phyloP scores from a whole-genome alignment of 2,113 vertebrate species.

The Clinocottus analis region DNA sequence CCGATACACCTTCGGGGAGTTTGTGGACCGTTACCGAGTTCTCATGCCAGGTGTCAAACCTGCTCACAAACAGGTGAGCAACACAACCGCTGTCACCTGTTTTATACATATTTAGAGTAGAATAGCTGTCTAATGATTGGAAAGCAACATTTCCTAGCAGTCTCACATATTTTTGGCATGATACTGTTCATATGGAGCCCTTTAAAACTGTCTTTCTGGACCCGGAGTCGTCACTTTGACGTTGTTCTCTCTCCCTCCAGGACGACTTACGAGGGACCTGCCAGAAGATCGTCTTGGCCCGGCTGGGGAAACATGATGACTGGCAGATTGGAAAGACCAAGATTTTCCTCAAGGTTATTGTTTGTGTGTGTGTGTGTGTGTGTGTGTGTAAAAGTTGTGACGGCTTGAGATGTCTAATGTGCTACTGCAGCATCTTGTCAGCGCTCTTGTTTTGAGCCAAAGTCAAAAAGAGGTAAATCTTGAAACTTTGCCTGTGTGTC shows the following conservation, averaged over 20 bases:
- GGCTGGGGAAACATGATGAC: conserved; percentile 92
- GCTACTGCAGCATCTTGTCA: too few species aligned
- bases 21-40: conserved; percentile 95
- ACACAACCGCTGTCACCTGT: too few species aligned
- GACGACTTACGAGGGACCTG: conserved; percentile 92
- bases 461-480: too few species aligned
- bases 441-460: too few species aligned
- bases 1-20: conserved; percentile 95
- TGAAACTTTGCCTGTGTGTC: too few species aligned
- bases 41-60: conserved; percentile 96
- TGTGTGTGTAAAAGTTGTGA: too few species aligned
- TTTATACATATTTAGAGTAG: not conserved
- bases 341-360: conserved; percentile 94
- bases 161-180: too few species aligned
- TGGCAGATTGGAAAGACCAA: conserved; percentile 99
- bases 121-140: too few species aligned
- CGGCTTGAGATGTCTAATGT: too few species aligned
- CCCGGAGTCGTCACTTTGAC: not conserved
- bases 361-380: not conserved
- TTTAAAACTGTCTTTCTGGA: not conserved
- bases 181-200: not conserved
- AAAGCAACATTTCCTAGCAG: too few species aligned
- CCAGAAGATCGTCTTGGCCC: conserved; percentile 89
- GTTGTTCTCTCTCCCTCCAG: conserved; percentile 68
- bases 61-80: conserved; percentile 91